Percentiles rank a stretch among this genome's conserved stretches.
These are phyloP conservation scores for Axea sp. DNA, from an alignment of 2,888 invertebrate genomes.

Conservation along the genomic window DNA sequence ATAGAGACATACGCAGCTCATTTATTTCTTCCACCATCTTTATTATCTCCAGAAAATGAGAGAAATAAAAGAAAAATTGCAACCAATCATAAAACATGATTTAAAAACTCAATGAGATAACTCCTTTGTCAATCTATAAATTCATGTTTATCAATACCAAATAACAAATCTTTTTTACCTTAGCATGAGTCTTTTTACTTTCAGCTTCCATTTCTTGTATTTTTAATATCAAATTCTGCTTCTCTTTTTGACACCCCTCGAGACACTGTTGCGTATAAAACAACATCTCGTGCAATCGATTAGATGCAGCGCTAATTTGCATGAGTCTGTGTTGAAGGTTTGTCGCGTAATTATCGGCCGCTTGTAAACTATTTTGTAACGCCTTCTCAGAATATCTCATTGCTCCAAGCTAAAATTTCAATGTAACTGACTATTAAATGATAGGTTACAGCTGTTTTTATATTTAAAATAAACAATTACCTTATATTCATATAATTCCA, in stretches of 20 bases:
- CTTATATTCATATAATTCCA: conserved; percentile 87
- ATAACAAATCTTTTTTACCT: conserved; percentile 64
- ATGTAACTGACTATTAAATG: not conserved
- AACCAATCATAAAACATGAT: conserved; percentile 2
- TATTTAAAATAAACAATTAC: conserved; percentile 58
- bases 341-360: conserved; percentile 80
- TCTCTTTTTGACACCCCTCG: conserved; percentile 78
- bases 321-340: conserved; percentile 81
- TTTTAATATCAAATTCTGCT: conserved; percentile 68
- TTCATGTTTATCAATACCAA: not conserved
- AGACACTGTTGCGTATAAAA: conserved; percentile 80
- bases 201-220: conserved; percentile 69
- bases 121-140: conserved; percentile 3
- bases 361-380: conserved; percentile 80
- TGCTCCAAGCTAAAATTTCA: conserved; percentile 78
- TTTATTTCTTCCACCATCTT: not conserved
- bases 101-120: not conserved
- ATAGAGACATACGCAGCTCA: not conserved
- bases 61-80: too few species aligned
- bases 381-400: conserved; percentile 81
- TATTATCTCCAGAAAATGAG: too few species aligned
- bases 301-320: conserved; percentile 80
- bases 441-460: not conserved
- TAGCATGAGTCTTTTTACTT: conserved; percentile 68
- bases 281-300: conserved; percentile 80